Conservation (phyloP, 1,140 invertebrate genomes). For the Gryllus bimaculatus region DNA sequence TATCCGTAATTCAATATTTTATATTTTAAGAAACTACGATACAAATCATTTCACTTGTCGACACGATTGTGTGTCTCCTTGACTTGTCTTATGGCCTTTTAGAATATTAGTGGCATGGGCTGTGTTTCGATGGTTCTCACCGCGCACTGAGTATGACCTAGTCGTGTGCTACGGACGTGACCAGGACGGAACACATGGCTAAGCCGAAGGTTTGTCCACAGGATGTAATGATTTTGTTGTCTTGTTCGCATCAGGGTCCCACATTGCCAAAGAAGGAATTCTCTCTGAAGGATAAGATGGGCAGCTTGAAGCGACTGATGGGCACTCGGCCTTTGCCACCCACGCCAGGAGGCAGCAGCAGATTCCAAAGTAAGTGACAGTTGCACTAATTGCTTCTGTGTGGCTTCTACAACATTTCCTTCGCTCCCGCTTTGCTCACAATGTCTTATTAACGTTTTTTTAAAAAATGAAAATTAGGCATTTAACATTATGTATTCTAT, state of each 20-base stretch:
- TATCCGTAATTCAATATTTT: too few species aligned
- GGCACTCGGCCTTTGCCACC: slow-evolving; percentile 39
- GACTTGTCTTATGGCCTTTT: too few species aligned
- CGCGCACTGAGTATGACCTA: background rate
- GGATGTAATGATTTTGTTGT: slow-evolving; percentile 9
- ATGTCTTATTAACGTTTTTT: too few species aligned
- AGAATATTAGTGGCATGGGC: background rate
- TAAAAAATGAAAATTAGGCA: too few species aligned
- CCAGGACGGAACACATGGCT: background rate
- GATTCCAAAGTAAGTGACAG: slow-evolving; percentile 18
- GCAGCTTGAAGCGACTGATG: slow-evolving; percentile 40
- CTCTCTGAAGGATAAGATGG: slow-evolving; percentile 35
- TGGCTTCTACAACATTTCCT: too few species aligned
- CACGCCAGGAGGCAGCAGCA: slow-evolving; percentile 28
- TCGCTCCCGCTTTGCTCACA: too few species aligned
- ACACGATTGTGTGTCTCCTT: too few species aligned
- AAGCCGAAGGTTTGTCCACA: background rate
- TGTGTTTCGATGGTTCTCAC: background rate
- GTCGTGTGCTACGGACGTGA: background rate
- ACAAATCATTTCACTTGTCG: too few species aligned
- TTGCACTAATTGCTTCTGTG: background rate
- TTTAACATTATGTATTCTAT: too few species aligned
- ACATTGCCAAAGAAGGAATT: slow-evolving; percentile 31
- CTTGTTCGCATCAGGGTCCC: slow-evolving; percentile 21
- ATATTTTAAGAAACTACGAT: too few species aligned